Evolutionary conservation across 2,113 vertebrate species (phyloP).

Genomic region (Saguinus midas): DNA sequence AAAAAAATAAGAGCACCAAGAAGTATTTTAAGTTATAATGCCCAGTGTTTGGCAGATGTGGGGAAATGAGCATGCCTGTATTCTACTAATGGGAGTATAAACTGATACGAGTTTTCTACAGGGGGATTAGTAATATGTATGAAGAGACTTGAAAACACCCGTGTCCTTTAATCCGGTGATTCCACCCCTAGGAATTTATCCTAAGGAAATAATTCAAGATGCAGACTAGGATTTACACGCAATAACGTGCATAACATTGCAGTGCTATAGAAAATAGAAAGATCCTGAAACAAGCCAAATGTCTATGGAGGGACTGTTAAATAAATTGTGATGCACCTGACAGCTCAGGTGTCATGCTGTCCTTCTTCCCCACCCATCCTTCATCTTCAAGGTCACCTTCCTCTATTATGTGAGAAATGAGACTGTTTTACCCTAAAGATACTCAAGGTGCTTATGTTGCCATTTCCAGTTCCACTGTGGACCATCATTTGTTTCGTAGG

Average conservation of each 20-base stretch:
- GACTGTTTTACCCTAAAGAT: background rate
- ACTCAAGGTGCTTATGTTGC: background rate
- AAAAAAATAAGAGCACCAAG: background rate
- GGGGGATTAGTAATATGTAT: background rate
- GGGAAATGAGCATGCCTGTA: background rate
- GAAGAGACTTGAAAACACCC: background rate
- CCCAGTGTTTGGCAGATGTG: background rate
- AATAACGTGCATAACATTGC: background rate
- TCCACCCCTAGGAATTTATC: background rate
- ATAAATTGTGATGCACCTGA: background rate
- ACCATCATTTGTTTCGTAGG: background rate
- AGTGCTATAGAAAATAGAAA: background rate
- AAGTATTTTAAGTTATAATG: conserved; percentile 27
- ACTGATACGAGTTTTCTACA: background rate
- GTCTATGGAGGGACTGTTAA: background rate
- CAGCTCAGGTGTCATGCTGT: background rate
- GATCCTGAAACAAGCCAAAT: background rate
- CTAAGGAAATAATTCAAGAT: background rate
- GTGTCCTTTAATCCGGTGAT: background rate
- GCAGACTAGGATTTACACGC: background rate
- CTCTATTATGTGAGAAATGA: background rate
- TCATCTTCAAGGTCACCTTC: background rate
- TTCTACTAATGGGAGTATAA: background rate
- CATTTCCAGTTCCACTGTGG: too few species aligned
- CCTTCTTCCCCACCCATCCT: background rate